These are phyloP conservation scores for Rattus rattus DNA, from an alignment of 2,113 vertebrate genomes.

Conservation along the genomic window DNA sequence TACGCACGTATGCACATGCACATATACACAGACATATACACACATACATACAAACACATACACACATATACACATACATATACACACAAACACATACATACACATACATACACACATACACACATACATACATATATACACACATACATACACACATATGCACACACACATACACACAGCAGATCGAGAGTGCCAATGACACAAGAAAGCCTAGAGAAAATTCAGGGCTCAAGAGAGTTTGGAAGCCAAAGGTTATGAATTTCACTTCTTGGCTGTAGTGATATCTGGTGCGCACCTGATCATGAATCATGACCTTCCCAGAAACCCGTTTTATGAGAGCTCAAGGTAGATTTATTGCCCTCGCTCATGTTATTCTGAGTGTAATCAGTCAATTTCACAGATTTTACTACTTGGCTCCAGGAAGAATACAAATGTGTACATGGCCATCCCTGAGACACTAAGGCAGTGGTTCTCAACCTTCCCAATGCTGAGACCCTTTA, in stretches of 20 bases:
- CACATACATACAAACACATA: no score
- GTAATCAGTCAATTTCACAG: constrained; percentile 57
- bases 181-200: not conserved
- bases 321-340: constrained; percentile 68
- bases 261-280: not conserved
- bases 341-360: constrained; percentile 50
- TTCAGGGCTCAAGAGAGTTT: not conserved
- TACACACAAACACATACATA: accelerated
- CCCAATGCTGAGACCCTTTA: not conserved
- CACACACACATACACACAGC: not conserved
- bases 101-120: no score
- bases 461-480: not conserved
- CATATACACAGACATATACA: no score
- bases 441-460: not conserved
- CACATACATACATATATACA: no score
- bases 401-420: constrained; percentile 61
- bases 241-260: constrained; percentile 70
- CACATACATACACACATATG: no score
- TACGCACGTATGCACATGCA: no score
- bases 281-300: not conserved
- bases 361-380: constrained; percentile 59
- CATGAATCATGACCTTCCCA: constrained; percentile 65
- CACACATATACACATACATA: no score
- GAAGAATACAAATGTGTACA: constrained; percentile 32
- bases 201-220: not conserved